Percentiles rank a stretch among this genome's conserved stretches.
Evolutionary conservation across 2,113 vertebrate species (phyloP).

Genomic region (Corvus moneduloides): DNA sequence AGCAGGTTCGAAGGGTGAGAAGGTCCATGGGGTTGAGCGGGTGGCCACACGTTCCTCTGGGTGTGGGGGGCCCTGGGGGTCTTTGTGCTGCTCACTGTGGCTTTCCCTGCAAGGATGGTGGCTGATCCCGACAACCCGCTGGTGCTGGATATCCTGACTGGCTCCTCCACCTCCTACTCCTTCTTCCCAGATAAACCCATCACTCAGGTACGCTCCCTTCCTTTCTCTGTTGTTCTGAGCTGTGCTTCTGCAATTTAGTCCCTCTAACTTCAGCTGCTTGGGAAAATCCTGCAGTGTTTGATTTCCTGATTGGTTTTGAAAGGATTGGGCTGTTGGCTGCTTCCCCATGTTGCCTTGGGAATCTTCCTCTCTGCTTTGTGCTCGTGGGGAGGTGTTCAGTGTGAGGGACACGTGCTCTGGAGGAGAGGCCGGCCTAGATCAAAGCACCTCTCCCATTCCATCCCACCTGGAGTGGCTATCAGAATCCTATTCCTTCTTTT

Average conservation of each 20-base stretch:
- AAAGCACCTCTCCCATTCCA: background rate
- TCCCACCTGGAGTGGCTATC: background rate
- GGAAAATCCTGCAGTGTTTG: background rate
- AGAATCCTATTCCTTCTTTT: background rate
- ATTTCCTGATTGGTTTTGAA: background rate
- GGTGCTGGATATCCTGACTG: constrained; percentile 96
- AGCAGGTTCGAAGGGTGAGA: background rate
- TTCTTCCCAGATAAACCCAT: constrained; percentile 95
- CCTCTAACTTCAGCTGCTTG: background rate
- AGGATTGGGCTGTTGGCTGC: background rate
- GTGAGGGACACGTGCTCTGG: background rate
- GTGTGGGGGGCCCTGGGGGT: fast-evolving
- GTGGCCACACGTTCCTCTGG: fast-evolving
- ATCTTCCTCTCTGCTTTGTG: background rate
- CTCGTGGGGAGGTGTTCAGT: background rate
- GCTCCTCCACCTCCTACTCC: constrained; percentile 89
- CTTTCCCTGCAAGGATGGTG: constrained; percentile 82
- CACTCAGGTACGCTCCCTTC: constrained; percentile 79
- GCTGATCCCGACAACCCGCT: constrained; percentile 96
- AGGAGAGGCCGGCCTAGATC: background rate
- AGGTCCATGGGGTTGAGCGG: too few species aligned
- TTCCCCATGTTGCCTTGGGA: background rate
- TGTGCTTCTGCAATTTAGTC: fast-evolving
- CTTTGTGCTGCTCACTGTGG: fast-evolving
- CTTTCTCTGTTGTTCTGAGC: background rate